Evolutionary conservation across 64 coral and sea anemone species (phyloP).

Genomic region (Pocillopora damicornis): DNA sequence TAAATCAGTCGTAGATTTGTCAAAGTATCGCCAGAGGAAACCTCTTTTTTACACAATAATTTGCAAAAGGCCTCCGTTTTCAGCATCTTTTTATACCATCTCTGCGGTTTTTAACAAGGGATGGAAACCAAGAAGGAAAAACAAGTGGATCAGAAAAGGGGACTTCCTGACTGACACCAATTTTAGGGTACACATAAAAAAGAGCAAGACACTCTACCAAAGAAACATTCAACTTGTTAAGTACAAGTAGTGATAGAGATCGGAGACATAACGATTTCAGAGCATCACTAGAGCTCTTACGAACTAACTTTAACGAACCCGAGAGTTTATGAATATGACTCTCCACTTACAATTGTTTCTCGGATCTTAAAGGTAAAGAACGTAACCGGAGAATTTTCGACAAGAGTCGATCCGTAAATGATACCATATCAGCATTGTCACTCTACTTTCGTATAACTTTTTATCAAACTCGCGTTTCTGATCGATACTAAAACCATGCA

Average conservation of each 20-base stretch:
- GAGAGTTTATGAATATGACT: background rate
- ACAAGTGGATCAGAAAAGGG: slow-evolving; percentile 32
- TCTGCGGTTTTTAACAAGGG: slow-evolving; percentile 43
- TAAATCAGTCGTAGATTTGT: slow-evolving; percentile 19
- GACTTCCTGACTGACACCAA: slow-evolving; percentile 39
- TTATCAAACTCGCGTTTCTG: no score
- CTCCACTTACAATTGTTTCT: background rate
- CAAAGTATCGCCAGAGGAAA: slow-evolving; percentile 12
- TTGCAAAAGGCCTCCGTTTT: slow-evolving; percentile 12
- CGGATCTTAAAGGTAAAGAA: no score
- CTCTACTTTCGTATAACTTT: no score
- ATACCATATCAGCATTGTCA: no score
- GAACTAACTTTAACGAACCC: background rate
- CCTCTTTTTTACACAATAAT: slow-evolving; percentile 25
- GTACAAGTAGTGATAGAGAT: background rate
- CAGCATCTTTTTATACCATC: slow-evolving; percentile 5
- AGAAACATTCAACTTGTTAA: slow-evolving; percentile 32
- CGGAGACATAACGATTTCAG: background rate
- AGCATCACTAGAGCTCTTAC: background rate
- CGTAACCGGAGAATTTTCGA: no score
- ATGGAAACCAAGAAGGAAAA: slow-evolving; percentile 28
- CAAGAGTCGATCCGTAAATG: no score
- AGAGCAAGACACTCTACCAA: background rate
- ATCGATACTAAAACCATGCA: no score
- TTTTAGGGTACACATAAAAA: slow-evolving; percentile 24